These are phyloP conservation scores for Leiothrix lutea DNA, from an alignment of 2,113 vertebrate species.

Conservation along the genomic window DNA sequence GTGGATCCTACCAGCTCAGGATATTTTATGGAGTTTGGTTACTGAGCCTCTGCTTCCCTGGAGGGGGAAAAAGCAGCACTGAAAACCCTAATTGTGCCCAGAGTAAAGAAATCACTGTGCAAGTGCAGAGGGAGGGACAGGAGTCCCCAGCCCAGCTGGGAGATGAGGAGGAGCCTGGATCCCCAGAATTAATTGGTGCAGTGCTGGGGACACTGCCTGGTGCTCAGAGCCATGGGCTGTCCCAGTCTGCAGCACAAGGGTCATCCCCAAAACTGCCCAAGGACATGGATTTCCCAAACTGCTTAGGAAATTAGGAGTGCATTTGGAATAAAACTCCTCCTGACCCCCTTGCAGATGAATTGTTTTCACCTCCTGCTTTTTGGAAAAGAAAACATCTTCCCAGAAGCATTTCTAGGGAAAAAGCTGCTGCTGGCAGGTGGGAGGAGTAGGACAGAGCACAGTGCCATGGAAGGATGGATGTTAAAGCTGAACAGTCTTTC, in stretches of 20 bases:
- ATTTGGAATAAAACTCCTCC: not conserved
- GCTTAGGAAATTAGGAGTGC: not conserved
- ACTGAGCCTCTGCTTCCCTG: not conserved
- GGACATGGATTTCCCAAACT: not conserved
- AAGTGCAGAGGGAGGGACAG: not conserved
- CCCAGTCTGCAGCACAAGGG: not conserved
- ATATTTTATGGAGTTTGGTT: not conserved
- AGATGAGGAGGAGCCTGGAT: not conserved
- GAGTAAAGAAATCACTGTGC: not conserved
- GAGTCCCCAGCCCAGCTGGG: not conserved
- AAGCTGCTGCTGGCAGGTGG: not conserved
- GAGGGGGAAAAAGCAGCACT: not conserved
- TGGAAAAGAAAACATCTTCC: not conserved
- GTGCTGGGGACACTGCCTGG: accelerated
- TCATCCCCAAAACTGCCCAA: not conserved
- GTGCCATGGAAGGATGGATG: not conserved
- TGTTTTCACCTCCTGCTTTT: not conserved
- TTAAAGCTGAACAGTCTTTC: not conserved
- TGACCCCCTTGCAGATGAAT: not conserved
- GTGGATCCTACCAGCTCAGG: not conserved
- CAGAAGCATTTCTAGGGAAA: not conserved
- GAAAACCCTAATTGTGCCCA: not conserved
- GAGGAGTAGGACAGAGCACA: not conserved
- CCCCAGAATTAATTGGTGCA: not conserved
- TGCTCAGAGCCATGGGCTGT: not conserved